Percentiles rank a stretch among this genome's conserved stretches.
These are phyloP conservation scores for Parnassius smintheus DNA, from an alignment of 2,888 invertebrate species.

Conservation along the genomic window DNA sequence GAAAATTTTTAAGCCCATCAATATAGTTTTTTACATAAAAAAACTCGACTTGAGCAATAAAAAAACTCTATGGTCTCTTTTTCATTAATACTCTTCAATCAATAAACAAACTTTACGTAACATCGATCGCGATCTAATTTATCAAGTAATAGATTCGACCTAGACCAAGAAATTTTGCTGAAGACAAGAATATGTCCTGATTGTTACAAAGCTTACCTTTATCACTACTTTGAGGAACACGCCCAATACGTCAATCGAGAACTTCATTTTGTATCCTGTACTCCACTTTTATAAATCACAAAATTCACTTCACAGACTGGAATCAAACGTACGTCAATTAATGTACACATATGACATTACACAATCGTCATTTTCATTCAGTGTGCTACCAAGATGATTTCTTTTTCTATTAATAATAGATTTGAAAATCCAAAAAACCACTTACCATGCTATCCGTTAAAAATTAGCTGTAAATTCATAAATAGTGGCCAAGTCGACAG, in stretches of 20 bases:
- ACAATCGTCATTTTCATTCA: constrained; percentile 29
- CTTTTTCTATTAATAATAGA: constrained; percentile 41
- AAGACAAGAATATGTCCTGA: constrained; percentile 13
- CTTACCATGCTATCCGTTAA: constrained; percentile 47
- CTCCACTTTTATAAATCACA: constrained; percentile 49
- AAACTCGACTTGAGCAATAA: no score
- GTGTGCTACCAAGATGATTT: not conserved
- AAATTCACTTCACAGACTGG: constrained; percentile 65
- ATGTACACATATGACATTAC: constrained; percentile 31
- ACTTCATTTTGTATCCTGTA: constrained; percentile 67
- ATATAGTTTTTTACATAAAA: no score
- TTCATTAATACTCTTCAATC: constrained; percentile 13
- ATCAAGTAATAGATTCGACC: constrained; percentile 5
- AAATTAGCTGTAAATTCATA: constrained; percentile 19
- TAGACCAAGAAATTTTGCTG: constrained; percentile 13
- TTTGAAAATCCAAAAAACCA: constrained; percentile 21
- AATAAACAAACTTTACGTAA: constrained; percentile 21
- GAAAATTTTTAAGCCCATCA: no score
- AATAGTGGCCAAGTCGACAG: constrained; percentile 23
- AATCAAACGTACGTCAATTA: constrained; percentile 45
- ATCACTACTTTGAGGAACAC: constrained; percentile 77
- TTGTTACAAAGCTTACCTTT: constrained; percentile 58
- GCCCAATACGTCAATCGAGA: constrained; percentile 75
- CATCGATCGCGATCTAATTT: not conserved
- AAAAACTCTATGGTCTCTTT: constrained; percentile 1